Conservation (phyloP, 1,140 invertebrate genomes). For the Anastrepha ludens region DNA sequence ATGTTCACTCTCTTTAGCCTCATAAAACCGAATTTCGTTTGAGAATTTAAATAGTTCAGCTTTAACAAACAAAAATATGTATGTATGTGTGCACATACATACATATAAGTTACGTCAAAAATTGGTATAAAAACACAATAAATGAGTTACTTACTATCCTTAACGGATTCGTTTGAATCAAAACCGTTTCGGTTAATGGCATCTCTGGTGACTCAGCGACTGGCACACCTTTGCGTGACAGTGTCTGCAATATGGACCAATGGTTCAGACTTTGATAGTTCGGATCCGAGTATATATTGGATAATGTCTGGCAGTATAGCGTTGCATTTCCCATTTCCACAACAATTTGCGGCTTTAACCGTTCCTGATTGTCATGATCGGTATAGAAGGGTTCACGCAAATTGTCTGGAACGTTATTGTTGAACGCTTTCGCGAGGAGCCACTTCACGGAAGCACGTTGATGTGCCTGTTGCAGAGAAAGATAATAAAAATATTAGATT, state of each 20-base stretch:
- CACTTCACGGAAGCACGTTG: conserved; percentile 97
- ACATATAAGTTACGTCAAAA: background rate
- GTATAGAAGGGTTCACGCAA: conserved; percentile 95
- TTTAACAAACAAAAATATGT: background rate
- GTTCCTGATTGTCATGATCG: conserved; percentile 95
- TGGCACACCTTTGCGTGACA: conserved; percentile 93
- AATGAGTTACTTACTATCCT: conserved; percentile 85
- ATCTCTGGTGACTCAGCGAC: conserved; percentile 89
- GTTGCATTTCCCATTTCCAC: conserved; percentile 95
- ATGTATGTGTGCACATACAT: background rate
- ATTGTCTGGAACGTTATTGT: conserved; percentile 95
- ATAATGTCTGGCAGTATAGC: conserved; percentile 95
- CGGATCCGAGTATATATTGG: conserved; percentile 97
- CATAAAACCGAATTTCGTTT: no score
- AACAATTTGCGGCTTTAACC: conserved; percentile 94
- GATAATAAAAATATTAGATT: background rate
- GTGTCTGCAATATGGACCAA: conserved; percentile 93
- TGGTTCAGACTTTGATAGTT: conserved; percentile 97
- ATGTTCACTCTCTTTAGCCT: no score
- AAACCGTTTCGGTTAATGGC: conserved; percentile 94
- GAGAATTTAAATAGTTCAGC: no score
- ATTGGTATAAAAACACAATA: background rate
- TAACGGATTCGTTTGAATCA: conserved; percentile 96
- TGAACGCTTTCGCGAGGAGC: conserved; percentile 97
- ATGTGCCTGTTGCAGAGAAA: conserved; percentile 86